Percentiles rank a stretch among this genome's conserved stretches.
phyloP scores from a whole-genome alignment of 1,140 invertebrate species.

The Campodea augens region DNA sequence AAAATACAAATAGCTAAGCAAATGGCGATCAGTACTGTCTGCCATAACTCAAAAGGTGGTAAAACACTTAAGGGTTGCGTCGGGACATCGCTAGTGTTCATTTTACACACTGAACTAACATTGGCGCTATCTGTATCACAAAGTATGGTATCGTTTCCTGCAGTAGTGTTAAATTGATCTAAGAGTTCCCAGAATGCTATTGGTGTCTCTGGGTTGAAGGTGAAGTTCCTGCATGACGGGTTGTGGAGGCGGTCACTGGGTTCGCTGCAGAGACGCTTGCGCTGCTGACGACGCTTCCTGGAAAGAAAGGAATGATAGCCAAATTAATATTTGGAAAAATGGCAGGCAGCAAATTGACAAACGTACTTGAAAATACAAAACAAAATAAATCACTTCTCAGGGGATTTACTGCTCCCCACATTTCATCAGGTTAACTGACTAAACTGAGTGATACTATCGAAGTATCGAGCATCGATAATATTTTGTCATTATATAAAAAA shows the following conservation, averaged over 20 bases:
- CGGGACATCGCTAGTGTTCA: background rate
- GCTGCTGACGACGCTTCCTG: conserved; percentile 42
- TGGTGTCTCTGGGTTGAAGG: conserved; percentile 21
- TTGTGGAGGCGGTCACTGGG: conserved; percentile 38
- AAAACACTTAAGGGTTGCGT: conserved; percentile 26
- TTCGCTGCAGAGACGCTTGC: conserved; percentile 40
- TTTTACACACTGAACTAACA: conserved; percentile 7
- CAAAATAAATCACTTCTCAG: no score
- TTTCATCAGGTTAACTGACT: no score
- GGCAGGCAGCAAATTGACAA: no score
- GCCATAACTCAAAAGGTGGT: conserved; percentile 75
- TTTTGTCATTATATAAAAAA: no score
- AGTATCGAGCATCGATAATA: no score
- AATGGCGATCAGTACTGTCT: conserved; percentile 78
- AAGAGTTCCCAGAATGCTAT: conserved; percentile 14
- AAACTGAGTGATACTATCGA: no score
- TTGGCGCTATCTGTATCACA: conserved; percentile 5
- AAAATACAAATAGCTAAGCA: conserved; percentile 73
- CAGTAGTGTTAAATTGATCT: conserved; percentile 15
- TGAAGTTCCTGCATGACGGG: conserved; percentile 35
- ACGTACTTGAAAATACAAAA: no score
- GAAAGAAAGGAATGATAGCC: no score
- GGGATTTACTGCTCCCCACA: no score
- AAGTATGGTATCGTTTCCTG: background rate
- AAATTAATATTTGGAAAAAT: no score